Base-by-base conservation (phyloP, 2,797 vertebrate species). In the Myotis daubentonii region DNA sequence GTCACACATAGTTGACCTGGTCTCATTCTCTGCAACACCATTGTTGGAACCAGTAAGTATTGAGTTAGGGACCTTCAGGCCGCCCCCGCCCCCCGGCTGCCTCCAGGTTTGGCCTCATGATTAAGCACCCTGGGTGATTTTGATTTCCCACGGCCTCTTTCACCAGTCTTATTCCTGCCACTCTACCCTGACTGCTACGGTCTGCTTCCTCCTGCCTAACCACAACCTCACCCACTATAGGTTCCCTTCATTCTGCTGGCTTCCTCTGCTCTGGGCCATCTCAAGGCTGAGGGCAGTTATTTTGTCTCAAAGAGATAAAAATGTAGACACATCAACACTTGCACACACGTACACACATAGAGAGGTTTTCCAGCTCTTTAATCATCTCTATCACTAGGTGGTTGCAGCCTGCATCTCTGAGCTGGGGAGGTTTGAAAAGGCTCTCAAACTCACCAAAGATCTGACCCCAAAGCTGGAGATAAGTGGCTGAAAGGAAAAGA, bases 161-260 rank as follows among this genome's bases (percentile, higher is more conserved):
- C 47, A 84, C 66, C 47, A 79, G 72, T 62, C 44, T 95, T 84
- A 87, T 19, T 97, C 89, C 60, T 93, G 72, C 85, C 51, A 89
- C 74, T 55, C 81, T 85, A 74, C 91, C 6, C 72, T 17, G 70
- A 90, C 85, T 71, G 87, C 96, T 95, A 91, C 10, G 74, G 49
- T 91, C 91, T 87, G 93, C 85, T 96, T 97, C 96, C 93, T 94
- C 89, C 85, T 84, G 28, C 92, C 38, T 94, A 97, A 97, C 97
- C 96, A 95, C 96, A 97, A 57, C 60, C 83, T 95, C 84, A 94
- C 96, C 87, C 92, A 89, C 76, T 72, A 87, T 57, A 95, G 89
- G 87, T 71, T 95, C 92, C 87, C 90, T 92, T 94, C 96, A 93
- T 80, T 95, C 70, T 71, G 90, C 85, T 62, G 65, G 89, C 53